Conservation (phyloP, 2,113 vertebrate genomes). For the Dolichallabes microphthalmus region DNA sequence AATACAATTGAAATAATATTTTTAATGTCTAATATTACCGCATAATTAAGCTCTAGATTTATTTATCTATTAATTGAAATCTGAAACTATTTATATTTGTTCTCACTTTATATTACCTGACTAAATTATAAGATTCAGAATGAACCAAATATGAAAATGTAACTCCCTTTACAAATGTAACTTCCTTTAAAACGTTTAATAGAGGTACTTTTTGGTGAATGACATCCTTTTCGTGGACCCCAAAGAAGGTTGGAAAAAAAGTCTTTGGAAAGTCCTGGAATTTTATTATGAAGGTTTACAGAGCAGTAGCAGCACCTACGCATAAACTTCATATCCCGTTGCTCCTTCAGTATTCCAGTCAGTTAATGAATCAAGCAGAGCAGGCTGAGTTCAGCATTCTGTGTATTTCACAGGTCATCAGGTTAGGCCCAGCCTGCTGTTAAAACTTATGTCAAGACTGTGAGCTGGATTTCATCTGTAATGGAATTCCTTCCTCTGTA, state of each 20-base stretch:
- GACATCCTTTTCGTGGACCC: not conserved
- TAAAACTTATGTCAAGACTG: slow-evolving; percentile 34
- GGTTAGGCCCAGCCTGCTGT: slow-evolving; percentile 42
- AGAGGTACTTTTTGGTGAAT: not conserved
- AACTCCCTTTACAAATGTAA: not conserved
- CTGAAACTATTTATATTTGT: not conserved
- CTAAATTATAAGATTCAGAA: not conserved
- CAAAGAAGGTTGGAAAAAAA: not conserved
- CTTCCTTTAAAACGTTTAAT: not conserved
- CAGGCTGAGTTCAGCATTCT: not conserved
- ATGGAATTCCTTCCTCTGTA: slow-evolving; percentile 67
- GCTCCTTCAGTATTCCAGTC: not conserved
- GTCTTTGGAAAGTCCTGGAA: not conserved
- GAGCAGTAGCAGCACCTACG: not conserved
- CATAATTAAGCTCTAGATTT: not conserved
- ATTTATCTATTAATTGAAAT: not conserved
- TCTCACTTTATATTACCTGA: not conserved
- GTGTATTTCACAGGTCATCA: not conserved
- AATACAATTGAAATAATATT: not conserved
- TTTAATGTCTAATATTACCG: not conserved
- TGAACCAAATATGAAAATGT: not conserved
- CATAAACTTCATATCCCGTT: not conserved
- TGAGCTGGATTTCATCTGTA: slow-evolving; percentile 55
- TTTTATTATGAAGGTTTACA: not conserved
- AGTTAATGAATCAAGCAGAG: slow-evolving; percentile 4